Evolutionary conservation across 2,113 vertebrate genomes (phyloP).

Genomic region (Cnemophilus loriae): DNA sequence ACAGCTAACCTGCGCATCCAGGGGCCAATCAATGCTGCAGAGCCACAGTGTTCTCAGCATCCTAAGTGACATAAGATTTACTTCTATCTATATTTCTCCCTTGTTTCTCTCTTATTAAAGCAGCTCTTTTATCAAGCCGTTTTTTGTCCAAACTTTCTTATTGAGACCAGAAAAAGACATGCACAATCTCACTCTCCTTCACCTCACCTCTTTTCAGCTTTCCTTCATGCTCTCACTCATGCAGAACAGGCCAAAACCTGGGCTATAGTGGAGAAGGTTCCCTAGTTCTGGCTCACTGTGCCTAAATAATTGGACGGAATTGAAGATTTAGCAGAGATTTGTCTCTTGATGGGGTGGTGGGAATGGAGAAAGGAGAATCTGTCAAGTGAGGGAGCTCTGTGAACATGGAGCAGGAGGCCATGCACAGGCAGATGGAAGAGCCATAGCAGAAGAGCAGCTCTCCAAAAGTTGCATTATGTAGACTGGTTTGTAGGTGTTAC

Average conservation of each 20-base stretch:
- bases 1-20: background rate
- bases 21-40: fast-evolving
- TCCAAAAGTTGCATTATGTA: background rate
- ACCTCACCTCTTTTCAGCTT: background rate
- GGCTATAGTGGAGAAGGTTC: background rate
- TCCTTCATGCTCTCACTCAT: background rate
- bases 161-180: background rate
- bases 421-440: background rate
- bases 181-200: background rate
- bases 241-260: background rate
- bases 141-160: background rate
- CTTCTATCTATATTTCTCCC: background rate
- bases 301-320: background rate
- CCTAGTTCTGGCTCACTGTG: background rate
- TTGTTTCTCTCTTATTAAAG: background rate
- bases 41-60: background rate
- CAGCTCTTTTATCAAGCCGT: background rate
- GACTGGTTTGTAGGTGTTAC: background rate
- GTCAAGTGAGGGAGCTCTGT: background rate
- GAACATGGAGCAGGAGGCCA: background rate
- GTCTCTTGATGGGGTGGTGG: background rate
- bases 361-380: background rate
- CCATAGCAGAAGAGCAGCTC: background rate
- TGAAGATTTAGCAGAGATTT: background rate
- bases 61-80: background rate